Evolutionary conservation across 2,888 invertebrate species (phyloP).

Genomic region (Tinea trinotella): DNA sequence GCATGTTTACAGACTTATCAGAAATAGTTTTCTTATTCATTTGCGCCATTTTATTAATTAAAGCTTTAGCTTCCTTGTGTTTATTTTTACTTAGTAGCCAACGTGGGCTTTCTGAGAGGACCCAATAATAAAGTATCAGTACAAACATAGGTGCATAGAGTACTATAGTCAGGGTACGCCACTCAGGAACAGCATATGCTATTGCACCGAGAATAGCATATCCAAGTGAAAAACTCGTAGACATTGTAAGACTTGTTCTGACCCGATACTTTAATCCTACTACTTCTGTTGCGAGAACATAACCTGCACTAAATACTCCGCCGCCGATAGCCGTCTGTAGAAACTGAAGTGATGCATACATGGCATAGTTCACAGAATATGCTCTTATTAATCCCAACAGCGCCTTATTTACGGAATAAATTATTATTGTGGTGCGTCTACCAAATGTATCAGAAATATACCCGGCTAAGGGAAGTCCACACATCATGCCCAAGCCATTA

Average conservation of each 20-base stretch:
- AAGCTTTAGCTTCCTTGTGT: slow-evolving; percentile 71
- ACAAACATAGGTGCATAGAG: slow-evolving; percentile 78
- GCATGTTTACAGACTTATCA: slow-evolving; percentile 49
- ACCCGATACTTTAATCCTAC: slow-evolving; percentile 82
- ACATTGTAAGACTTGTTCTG: slow-evolving; percentile 78
- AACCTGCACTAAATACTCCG: slow-evolving; percentile 55
- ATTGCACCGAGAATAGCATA: slow-evolving; percentile 77
- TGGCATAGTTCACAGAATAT: slow-evolving; percentile 55
- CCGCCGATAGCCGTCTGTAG: slow-evolving; percentile 57
- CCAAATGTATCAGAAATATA: slow-evolving; percentile 76
- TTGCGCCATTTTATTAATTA: slow-evolving; percentile 73
- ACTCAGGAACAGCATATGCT: slow-evolving; percentile 77
- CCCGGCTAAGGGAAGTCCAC: slow-evolving; percentile 78
- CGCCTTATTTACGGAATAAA: slow-evolving; percentile 54
- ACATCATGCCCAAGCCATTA: slow-evolving; percentile 79
- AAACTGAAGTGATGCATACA: slow-evolving; percentile 54
- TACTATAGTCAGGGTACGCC: slow-evolving; percentile 77
- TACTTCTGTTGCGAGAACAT: slow-evolving; percentile 78
- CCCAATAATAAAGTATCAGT: slow-evolving; percentile 76
- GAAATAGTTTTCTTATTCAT: slow-evolving; percentile 72
- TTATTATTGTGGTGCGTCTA: slow-evolving; percentile 47
- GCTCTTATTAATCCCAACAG: slow-evolving; percentile 47
- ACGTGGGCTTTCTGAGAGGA: slow-evolving; percentile 80
- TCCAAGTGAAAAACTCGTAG: slow-evolving; percentile 80
- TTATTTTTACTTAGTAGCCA: slow-evolving; percentile 82